Base-by-base conservation (phyloP, 2,888 invertebrate species). In the Alviniconcha strummeri region DNA sequence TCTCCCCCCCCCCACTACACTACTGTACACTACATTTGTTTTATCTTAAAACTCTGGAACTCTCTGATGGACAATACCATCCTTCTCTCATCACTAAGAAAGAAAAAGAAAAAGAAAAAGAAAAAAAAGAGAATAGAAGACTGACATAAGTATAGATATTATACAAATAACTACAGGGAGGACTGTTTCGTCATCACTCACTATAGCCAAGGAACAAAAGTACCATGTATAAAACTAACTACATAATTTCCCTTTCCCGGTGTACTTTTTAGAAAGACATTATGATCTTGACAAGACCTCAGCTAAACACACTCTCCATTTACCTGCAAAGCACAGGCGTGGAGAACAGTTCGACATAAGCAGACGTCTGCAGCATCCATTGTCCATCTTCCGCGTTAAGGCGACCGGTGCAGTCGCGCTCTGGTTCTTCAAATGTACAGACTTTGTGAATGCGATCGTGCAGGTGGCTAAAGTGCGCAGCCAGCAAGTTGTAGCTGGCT, bases 401-500 rank as follows among this genome's bases (percentile, higher is more conserved):
- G 36, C 55, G 72, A 1, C 64, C 78, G 6, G 57, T 77, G 77
- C 77, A 77, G 9, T 19, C 6, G 36, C 3, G 78, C 8, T 71
- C 72, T 57, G 77, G 71, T 1, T 57, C 57, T 2, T 75, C 54
- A 17, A 55, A 57, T 6, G 15, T 57, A 64, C 84, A 84, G 54
- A 36, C 56, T 55, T 81, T 11, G 5, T n/a, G 71, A 78, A 72
- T 81, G n/a, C 77, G 60, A 6, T 17, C 55, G 3, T 56, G 69
- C 54, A 84, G 19, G 17, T 77, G 13, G 55, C 54, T n/a, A 8
- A 78, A 67, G 4, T 71, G 56, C 19, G 60, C 57, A 8, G 69
- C 64, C 81, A 82, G 7, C 17, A 64, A 52, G 36, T 60, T 57
- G 83, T 85, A 86, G 19, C 36, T 76, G 67, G 15, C 78, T 1